Percentiles rank a stretch among this genome's conserved stretches.
phyloP scores from a whole-genome alignment of 2,797 vertebrate genomes.

The Anomalospiza imberbis region DNA sequence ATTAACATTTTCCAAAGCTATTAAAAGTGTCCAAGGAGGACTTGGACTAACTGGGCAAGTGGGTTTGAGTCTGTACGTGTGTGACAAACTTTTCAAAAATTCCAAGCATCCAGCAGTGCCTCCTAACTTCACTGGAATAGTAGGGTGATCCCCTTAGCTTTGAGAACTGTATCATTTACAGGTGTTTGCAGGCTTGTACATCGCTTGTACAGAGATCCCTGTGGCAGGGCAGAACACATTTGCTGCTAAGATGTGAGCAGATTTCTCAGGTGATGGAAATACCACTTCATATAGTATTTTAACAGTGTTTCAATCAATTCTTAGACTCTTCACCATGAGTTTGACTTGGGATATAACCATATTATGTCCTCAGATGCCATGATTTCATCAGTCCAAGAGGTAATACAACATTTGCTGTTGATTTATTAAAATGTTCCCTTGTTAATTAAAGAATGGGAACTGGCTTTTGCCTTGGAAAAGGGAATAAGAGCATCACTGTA shows the following conservation, averaged over 20 bases:
- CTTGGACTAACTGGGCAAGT: neutral
- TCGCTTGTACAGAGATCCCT: neutral
- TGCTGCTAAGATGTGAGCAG: neutral
- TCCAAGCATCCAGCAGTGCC: neutral
- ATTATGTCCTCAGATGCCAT: neutral
- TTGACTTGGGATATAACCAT: neutral
- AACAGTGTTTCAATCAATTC: neutral
- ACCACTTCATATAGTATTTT: neutral
- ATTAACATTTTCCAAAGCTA: neutral
- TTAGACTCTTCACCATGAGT: neutral
- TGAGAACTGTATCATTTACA: neutral
- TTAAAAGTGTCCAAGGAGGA: neutral
- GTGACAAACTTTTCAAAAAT: neutral
- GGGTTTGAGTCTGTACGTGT: neutral
- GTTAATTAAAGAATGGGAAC: neutral
- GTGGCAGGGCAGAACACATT: neutral
- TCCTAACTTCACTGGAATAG: neutral
- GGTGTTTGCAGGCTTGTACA: neutral
- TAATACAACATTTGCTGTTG: neutral
- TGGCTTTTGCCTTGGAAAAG: neutral
- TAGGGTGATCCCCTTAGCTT: neutral
- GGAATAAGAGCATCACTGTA: neutral
- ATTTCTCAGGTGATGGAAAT: neutral
- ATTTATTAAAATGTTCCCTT: neutral
- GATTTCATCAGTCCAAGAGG: neutral